Conservation (phyloP, 2,797 vertebrate species). For the Poeciliopsis presidionis region DNA sequence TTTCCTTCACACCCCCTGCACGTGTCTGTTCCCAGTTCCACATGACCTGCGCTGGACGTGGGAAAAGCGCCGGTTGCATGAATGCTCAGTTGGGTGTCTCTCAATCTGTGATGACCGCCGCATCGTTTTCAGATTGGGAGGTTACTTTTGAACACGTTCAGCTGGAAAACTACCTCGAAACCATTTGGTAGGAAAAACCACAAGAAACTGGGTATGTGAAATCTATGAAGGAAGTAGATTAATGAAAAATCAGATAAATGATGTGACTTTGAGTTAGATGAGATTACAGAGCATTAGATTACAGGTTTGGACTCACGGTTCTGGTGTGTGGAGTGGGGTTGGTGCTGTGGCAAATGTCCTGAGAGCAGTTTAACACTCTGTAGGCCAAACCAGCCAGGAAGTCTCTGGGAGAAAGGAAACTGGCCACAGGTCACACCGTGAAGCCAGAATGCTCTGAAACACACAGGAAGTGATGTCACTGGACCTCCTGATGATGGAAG, state of each 20-base stretch:
- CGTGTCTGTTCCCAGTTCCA: conserved; percentile 48
- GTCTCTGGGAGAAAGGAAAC: too few species aligned
- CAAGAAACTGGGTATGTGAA: not conserved
- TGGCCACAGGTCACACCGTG: too few species aligned
- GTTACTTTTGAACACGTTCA: too few species aligned
- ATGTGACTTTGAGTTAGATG: not conserved
- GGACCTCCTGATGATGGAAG: too few species aligned
- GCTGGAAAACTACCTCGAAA: not conserved
- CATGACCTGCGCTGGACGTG: conserved; percentile 56
- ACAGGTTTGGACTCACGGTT: conserved; percentile 86
- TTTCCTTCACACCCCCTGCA: too few species aligned
- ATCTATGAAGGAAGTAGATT: not conserved
- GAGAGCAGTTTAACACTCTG: conserved; percentile 37
- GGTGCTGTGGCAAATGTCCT: conserved; percentile 92
- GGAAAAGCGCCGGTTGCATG: conserved; percentile 29
- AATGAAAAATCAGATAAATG: not conserved
- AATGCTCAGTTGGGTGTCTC: conserved; percentile 69
- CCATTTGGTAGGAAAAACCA: not conserved
- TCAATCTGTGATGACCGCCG: conserved; percentile 53
- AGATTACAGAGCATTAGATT: not conserved
- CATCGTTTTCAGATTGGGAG: conserved; percentile 20
- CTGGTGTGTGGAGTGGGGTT: conserved; percentile 97
- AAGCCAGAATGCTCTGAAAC: too few species aligned
- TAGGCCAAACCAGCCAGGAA: too few species aligned
- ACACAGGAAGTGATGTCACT: too few species aligned